Evolutionary conservation across 2,113 vertebrate species (phyloP), one percentile per base, ranked within the genome.

Genomic region (Cranoglanis bouderius): DNA sequence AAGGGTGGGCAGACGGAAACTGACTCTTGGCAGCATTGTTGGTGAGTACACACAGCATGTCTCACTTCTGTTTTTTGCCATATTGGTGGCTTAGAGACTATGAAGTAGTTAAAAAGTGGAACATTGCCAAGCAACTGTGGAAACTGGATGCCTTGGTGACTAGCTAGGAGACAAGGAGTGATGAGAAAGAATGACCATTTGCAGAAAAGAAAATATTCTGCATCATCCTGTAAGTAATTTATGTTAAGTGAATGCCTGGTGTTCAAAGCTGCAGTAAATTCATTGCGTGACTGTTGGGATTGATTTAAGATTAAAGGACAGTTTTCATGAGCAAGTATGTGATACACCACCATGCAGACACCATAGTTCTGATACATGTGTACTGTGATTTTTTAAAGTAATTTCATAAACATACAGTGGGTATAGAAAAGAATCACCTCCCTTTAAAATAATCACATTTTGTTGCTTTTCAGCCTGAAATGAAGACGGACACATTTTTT

Each of bases 1-100:
- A 93, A 95, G 95, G 90, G 97, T 98, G 89, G 98, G 98, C 8
- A 97, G 98, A 85, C 96, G 98, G 87, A 98, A 96, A 90, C 97
- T 99, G 32, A 98, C 97, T 0, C 92, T 99, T 49, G 97, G 96
- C 55, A 99, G 98, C 90, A 96, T 98, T 91, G 86, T 96, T 82
- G 98, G 98, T 99, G 92, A 91, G 94, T 91, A 46, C n/a, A n/a
- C 40, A 43, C 32, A 49, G 26, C 65, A 63, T 7, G 51, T 18
- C 53, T 67, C 40, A 49, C 6, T 4, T 59, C 40, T 35, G 53
- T 57, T 57, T n/a, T 21, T 19, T 1, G 21, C 14, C 32, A 4
- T 74, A 74, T 75, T 26, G 21, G 21, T 53, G n/a, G 29, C 21
- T 85, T 46, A 75, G 51, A 75, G 67, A 75, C 32, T 24, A 24